Conservation (phyloP, 2,888 invertebrate species). For the Patella pellucida region DNA sequence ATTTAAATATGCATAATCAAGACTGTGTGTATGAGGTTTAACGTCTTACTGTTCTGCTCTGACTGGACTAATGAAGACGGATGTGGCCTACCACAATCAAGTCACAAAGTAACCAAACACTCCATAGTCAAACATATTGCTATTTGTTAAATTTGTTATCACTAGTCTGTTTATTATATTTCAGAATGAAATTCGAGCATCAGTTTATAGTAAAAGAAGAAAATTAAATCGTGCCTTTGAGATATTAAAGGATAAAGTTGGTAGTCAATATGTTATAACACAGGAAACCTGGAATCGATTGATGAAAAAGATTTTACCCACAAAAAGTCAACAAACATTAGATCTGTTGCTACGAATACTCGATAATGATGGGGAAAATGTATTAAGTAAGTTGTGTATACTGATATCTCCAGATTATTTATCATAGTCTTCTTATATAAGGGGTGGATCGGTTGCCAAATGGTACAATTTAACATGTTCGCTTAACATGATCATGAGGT, state of each 20-base stretch:
- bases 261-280: conserved; percentile 54
- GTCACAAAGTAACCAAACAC: too few relatives aligned
- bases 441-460: too few relatives aligned
- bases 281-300: conserved; percentile 65
- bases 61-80: too few relatives aligned
- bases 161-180: conserved; percentile 10
- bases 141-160: too few relatives aligned
- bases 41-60: too few relatives aligned
- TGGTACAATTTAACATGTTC: too few relatives aligned
- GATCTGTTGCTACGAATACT: conserved; percentile 71
- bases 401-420: neutral
- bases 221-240: conserved; percentile 70
- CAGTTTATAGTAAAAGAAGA: conserved; percentile 67
- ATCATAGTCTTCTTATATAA: neutral
- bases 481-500: too few relatives aligned
- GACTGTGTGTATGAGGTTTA: too few relatives aligned
- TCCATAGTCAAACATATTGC: too few relatives aligned
- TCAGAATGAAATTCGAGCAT: conserved; percentile 63
- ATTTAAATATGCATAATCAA: too few relatives aligned
- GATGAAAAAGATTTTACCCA: conserved; percentile 61
- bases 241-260: conserved; percentile 56
- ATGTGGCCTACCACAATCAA: too few relatives aligned
- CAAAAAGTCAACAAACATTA: conserved; percentile 55
- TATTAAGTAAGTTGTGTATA: conserved; percentile 42
- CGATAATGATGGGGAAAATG: conserved; percentile 64